Conservation (phyloP, 2,888 invertebrate species). For the Perizoma flavofasciatum region DNA sequence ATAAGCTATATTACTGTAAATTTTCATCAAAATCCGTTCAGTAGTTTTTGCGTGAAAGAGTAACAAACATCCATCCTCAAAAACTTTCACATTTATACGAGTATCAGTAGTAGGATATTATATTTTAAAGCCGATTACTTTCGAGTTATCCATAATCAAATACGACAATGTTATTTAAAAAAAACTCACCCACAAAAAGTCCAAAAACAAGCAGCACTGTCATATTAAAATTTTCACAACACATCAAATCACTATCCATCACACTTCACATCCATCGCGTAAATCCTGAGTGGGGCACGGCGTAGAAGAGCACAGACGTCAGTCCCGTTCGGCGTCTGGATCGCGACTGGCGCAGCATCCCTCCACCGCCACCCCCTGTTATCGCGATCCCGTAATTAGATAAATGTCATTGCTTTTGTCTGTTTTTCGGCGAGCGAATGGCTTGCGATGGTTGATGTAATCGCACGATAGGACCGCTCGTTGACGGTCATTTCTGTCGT, state of each 20-base stretch:
- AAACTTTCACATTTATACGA: too few relatives aligned
- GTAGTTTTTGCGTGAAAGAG: too few relatives aligned
- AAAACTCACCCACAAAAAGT: conserved; percentile 58
- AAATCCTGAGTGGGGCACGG: conserved; percentile 12
- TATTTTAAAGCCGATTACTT: too few relatives aligned
- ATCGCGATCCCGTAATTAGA: conserved; percentile 81
- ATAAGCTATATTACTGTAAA: too few relatives aligned
- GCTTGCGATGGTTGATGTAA: conserved; percentile 52
- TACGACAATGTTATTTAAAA: neutral
- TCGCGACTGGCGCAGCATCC: conserved; percentile 66
- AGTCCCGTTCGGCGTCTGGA: conserved; percentile 40
- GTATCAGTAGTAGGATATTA: too few relatives aligned
- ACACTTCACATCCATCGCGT: conserved; percentile 34
- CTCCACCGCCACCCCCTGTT: conserved; percentile 54
- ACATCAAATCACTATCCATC: conserved; percentile 35
- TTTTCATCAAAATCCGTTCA: too few relatives aligned
- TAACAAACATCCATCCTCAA: too few relatives aligned
- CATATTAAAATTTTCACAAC: conserved; percentile 49
- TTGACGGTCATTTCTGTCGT: conserved; percentile 40
- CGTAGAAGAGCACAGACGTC: conserved; percentile 32
- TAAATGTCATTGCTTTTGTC: conserved; percentile 80
- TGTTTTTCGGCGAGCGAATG: conserved; percentile 57
- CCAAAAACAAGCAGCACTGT: conserved; percentile 58
- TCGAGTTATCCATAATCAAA: neutral
- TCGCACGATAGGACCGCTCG: conserved; percentile 41